A percentile compares a stretch with the other conserved stretches of the same genome.
phyloP scores from a whole-genome alignment of 1,140 invertebrate genomes.

The Anoplophora glabripennis region DNA sequence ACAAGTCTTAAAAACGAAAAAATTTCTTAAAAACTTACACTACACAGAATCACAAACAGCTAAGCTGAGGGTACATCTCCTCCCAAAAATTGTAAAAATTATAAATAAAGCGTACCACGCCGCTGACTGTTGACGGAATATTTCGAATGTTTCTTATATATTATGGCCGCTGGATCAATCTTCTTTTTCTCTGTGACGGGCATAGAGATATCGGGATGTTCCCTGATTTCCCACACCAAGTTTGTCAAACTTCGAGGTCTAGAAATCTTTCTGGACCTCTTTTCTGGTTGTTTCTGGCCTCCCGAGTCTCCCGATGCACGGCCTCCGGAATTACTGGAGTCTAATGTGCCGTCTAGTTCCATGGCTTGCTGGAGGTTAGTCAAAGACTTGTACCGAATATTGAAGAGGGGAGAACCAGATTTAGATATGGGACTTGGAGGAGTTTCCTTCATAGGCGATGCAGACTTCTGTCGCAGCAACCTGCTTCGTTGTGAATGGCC shows the following conservation, averaged over 20 bases:
- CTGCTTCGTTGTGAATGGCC: conserved; percentile 63
- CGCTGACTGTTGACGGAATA: conserved; percentile 39
- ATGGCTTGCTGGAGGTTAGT: conserved; percentile 75
- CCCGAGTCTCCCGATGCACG: conserved; percentile 77
- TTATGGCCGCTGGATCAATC: conserved; percentile 40
- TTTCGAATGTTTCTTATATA: conserved; percentile 47
- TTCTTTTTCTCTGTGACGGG: conserved; percentile 41
- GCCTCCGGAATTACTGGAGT: conserved; percentile 84
- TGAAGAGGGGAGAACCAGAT: conserved; percentile 74
- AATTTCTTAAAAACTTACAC: conserved; percentile 23
- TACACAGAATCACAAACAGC: conserved; percentile 36
- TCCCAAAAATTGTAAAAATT: conserved; percentile 19
- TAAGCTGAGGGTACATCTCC: conserved; percentile 18
- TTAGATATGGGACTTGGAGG: conserved; percentile 62
- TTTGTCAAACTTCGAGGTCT: conserved; percentile 81
- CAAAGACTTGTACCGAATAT: conserved; percentile 78
- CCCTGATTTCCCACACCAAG: conserved; percentile 68
- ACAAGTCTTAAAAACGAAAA: conserved; percentile 37
- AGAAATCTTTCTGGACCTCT: conserved; percentile 71
- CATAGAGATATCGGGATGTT: conserved; percentile 47
- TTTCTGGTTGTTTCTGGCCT: conserved; percentile 75
- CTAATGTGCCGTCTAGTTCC: conserved; percentile 75
- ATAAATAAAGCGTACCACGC: conserved; percentile 45
- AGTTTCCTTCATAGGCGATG: conserved; percentile 69
- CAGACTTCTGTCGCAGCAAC: conserved; percentile 68